Evolutionary conservation across 2,797 vertebrate species (phyloP).

Genomic region (Scleropages formosus): DNA sequence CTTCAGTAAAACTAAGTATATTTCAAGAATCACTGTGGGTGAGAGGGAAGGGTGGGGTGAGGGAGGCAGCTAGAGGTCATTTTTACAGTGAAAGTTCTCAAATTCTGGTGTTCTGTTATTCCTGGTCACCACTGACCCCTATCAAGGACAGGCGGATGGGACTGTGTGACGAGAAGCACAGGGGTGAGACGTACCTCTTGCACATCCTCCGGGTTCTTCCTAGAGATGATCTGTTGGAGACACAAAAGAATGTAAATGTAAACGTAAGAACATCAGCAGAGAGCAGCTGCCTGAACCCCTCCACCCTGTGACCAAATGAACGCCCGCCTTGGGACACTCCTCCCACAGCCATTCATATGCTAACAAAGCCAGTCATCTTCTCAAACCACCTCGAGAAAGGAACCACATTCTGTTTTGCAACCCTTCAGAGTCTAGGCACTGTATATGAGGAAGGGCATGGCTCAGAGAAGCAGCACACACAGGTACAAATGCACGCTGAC

Average conservation of each 20-base stretch:
- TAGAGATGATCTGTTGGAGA: constrained; percentile 84
- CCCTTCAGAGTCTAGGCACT: too few species aligned
- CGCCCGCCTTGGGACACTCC: background rate
- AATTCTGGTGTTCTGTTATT: background rate
- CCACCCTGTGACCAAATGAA: background rate
- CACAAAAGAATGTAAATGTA: constrained; percentile 14
- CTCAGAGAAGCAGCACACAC: background rate
- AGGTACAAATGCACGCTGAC: background rate
- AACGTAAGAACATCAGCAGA: constrained; percentile 21
- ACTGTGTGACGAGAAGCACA: too few species aligned
- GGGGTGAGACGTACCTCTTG: constrained; percentile 83
- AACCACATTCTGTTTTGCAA: too few species aligned
- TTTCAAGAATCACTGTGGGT: background rate
- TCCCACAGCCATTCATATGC: constrained; percentile 11
- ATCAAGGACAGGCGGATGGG: background rate
- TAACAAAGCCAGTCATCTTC: background rate
- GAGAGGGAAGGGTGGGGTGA: too few species aligned
- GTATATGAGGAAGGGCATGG: too few species aligned
- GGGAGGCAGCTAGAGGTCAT: background rate
- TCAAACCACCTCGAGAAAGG: constrained; percentile 8
- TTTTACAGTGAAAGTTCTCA: background rate
- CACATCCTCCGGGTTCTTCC: constrained; percentile 92
- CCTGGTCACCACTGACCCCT: constrained; percentile 3
- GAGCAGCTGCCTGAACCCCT: background rate
- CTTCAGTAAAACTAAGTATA: background rate